These are phyloP conservation scores for Drosophila melanosoma DNA, from an alignment of 2,888 invertebrate species.

Conservation along the genomic window DNA sequence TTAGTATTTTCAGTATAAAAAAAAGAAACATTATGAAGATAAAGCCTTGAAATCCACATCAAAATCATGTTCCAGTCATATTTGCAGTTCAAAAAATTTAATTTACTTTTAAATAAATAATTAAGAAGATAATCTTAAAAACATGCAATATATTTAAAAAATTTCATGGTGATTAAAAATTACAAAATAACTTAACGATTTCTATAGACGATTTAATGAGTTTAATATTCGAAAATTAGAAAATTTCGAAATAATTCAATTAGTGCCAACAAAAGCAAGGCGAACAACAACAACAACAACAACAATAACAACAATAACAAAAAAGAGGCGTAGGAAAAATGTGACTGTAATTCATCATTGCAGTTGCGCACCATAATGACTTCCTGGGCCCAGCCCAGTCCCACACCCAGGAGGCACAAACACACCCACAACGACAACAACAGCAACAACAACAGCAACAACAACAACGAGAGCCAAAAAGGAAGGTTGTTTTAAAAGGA, in stretches of 20 bases:
- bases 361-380: slow-evolving; percentile 80
- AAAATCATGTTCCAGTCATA: not conserved
- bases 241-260: slow-evolving; percentile 70
- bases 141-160: not conserved
- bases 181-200: not conserved
- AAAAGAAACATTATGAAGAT: not conserved
- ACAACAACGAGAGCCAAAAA: not conserved
- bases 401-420: slow-evolving; percentile 36
- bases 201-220: not conserved
- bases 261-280: slow-evolving; percentile 35
- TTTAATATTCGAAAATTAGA: slow-evolving; percentile 19
- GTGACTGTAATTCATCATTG: slow-evolving; percentile 75
- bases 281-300: slow-evolving; percentile 14
- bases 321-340: slow-evolving; percentile 32
- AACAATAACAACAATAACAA: slow-evolving; percentile 19
- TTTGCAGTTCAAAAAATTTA: too few species aligned
- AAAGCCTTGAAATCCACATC: not conserved
- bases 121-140: not conserved
- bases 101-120: not conserved
- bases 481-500: slow-evolving; percentile 30
- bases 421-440: slow-evolving; percentile 31
- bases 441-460: slow-evolving; percentile 8
- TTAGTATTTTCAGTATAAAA: not conserved
- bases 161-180: too few species aligned
- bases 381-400: slow-evolving; percentile 67